These are phyloP conservation scores for Eupithecia centaureata DNA, from an alignment of 2,888 invertebrate genomes.

Conservation along the genomic window DNA sequence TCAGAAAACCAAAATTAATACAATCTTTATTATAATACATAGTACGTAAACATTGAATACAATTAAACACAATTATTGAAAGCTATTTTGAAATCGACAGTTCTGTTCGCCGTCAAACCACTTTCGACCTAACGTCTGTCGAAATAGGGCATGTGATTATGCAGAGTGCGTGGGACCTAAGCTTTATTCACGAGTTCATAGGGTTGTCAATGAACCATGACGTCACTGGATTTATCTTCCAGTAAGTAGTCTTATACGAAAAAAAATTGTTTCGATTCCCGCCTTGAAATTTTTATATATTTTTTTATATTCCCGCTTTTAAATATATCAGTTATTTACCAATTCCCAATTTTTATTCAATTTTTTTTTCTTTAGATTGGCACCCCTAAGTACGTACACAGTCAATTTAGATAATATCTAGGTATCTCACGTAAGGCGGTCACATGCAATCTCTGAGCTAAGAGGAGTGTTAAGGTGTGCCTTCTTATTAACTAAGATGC, in stretches of 20 bases:
- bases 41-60: conserved; percentile 10
- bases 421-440: conserved; percentile 63
- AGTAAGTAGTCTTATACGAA: no score
- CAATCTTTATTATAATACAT: not conserved
- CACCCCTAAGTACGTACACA: conserved; percentile 41
- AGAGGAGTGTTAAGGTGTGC: conserved; percentile 43
- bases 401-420: conserved; percentile 68
- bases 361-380: not conserved
- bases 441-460: conserved; percentile 56
- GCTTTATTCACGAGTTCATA: conserved; percentile 21
- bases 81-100: conserved; percentile 14
- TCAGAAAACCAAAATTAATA: not conserved
- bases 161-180: conserved; percentile 10
- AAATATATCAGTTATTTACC: no score
- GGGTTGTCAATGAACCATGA: conserved; percentile 10
- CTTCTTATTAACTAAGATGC: conserved; percentile 44
- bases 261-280: no score
- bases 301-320: no score
- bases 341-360: no score
- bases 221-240: not conserved
- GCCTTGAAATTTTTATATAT: no score
- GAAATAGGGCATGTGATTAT: conserved; percentile 30
- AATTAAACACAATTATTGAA: conserved; percentile 25
- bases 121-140: conserved; percentile 20
- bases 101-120: conserved; percentile 27